phyloP scores from a whole-genome alignment of 2,888 invertebrate species.

The Suillia variegata region DNA sequence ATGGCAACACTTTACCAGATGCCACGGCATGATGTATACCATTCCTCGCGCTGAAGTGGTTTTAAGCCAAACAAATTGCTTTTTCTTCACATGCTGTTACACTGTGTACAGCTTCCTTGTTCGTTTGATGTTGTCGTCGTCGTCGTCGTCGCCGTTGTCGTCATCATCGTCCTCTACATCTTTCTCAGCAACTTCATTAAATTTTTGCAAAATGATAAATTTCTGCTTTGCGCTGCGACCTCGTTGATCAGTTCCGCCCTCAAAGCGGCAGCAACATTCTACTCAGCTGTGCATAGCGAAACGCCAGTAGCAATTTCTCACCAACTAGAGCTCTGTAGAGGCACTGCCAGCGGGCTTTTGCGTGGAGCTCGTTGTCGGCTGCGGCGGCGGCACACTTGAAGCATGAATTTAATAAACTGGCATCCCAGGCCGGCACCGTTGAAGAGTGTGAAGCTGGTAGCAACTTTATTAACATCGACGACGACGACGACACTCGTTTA shows the following conservation, averaged over 20 bases:
- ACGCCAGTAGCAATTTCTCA: not conserved
- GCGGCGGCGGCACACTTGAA: not conserved
- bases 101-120: too few species aligned
- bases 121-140: too few species aligned
- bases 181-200: conserved; percentile 13
- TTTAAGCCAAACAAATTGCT: conserved; percentile 19
- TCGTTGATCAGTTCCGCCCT: not conserved
- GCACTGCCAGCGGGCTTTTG: too few species aligned
- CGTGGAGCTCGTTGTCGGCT: too few species aligned
- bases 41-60: not conserved
- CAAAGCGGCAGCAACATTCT: not conserved
- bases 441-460: not conserved
- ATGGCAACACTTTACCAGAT: too few species aligned
- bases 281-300: too few species aligned
- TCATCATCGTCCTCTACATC: too few species aligned
- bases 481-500: too few species aligned
- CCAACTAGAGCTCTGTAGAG: not conserved
- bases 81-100: too few species aligned
- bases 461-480: not conserved
- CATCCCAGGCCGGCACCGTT: not conserved
- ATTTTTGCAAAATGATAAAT: conserved; percentile 17
- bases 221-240: not conserved
- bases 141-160: too few species aligned
- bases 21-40: not conserved
- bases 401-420: conserved; percentile 3